phyloP scores from a whole-genome alignment of 2,113 vertebrate species.

The Holacanthus passer region DNA sequence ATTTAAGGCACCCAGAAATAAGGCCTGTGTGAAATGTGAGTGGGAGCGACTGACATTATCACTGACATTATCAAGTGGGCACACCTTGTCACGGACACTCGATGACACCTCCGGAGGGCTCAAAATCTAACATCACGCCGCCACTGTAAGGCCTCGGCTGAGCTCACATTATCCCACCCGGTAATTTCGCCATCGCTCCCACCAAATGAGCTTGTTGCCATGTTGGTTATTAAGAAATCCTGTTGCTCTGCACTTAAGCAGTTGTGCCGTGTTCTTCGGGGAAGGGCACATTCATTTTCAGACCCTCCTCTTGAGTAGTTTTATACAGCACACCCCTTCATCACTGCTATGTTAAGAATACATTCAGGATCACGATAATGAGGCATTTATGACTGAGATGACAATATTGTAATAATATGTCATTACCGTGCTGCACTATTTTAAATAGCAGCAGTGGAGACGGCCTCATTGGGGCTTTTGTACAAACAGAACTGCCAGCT shows the following conservation, averaged over 20 bases:
- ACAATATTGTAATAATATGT: neutral
- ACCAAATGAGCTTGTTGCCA: constrained; percentile 24
- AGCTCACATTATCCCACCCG: constrained; percentile 27
- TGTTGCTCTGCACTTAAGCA: constrained; percentile 5
- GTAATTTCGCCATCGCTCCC: constrained; percentile 20
- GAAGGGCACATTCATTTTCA: neutral
- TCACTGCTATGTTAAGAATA: neutral
- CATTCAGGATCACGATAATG: neutral
- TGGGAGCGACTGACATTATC: constrained; percentile 43
- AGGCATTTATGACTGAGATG: neutral
- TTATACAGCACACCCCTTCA: neutral
- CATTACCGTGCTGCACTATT: neutral
- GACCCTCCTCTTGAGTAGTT: neutral
- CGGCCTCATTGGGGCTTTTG: constrained; percentile 22
- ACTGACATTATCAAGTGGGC: constrained; percentile 45
- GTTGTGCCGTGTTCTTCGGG: constrained; percentile 4
- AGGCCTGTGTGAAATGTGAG: constrained; percentile 7
- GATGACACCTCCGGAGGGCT: constrained; percentile 32
- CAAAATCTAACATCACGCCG: constrained; percentile 7
- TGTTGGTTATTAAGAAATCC: constrained; percentile 14
- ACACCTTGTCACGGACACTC: constrained; percentile 41
- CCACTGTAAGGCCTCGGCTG: constrained; percentile 13
- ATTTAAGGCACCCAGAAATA: constrained; percentile 17
- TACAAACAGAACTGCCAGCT: constrained; percentile 25
- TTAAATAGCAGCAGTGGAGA: neutral